These are phyloP conservation scores for Cephus rjabovi DNA, from an alignment of 2,888 invertebrate species.

Conservation along the genomic window DNA sequence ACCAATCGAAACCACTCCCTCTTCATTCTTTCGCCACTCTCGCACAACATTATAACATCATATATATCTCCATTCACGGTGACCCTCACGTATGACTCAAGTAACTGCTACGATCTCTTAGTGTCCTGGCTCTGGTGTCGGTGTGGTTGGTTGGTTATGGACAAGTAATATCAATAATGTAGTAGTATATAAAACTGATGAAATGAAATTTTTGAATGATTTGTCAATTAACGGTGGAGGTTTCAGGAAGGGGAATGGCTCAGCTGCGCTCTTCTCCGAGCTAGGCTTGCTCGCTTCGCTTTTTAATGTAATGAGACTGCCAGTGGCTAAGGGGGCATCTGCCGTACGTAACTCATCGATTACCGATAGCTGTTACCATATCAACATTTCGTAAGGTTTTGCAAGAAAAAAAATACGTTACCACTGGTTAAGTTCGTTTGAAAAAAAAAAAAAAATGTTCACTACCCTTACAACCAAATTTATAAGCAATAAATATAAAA, in stretches of 20 bases:
- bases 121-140: slow-evolving; percentile 66
- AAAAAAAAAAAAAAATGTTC: neutral
- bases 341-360: slow-evolving; percentile 54
- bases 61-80: slow-evolving; percentile 59
- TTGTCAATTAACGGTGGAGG: slow-evolving; percentile 42
- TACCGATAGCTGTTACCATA: slow-evolving; percentile 15
- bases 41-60: slow-evolving; percentile 29
- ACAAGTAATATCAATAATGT: slow-evolving; percentile 56
- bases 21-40: slow-evolving; percentile 50
- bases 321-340: slow-evolving; percentile 49
- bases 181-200: slow-evolving; percentile 51
- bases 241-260: slow-evolving; percentile 51
- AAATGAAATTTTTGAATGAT: slow-evolving; percentile 51
- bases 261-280: slow-evolving; percentile 57
- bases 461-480: neutral
- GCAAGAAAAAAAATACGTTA: neutral
- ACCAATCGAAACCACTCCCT: slow-evolving; percentile 58
- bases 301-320: slow-evolving; percentile 54
- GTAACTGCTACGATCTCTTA: slow-evolving; percentile 61
- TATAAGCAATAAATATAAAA: neutral
- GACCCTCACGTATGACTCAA: slow-evolving; percentile 57
- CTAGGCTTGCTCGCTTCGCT: slow-evolving; percentile 52
- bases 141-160: slow-evolving; percentile 58
- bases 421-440: neutral
- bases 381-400: neutral